These are phyloP conservation scores for Drosophila mimetica DNA, from an alignment of 2,888 invertebrate genomes.

Conservation along the genomic window DNA sequence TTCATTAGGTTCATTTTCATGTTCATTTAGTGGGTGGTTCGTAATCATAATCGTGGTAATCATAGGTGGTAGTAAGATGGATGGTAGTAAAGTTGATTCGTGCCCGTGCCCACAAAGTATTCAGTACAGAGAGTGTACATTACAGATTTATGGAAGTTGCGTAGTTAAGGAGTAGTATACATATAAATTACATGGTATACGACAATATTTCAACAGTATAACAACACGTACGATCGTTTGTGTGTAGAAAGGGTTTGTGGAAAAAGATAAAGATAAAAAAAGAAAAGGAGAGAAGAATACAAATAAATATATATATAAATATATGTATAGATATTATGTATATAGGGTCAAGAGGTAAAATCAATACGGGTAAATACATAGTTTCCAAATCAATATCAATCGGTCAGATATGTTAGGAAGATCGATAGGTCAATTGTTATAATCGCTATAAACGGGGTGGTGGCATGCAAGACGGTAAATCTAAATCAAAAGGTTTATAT, in stretches of 20 bases:
- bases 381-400: constrained; percentile 6
- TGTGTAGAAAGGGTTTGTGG: constrained; percentile 3
- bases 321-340: constrained; percentile 7
- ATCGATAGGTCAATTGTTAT: constrained; percentile 2
- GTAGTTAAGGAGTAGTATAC: constrained; percentile 20
- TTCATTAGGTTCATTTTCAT: constrained; percentile 4
- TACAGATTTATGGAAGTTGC: constrained; percentile 24
- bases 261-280: constrained; percentile 24
- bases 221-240: constrained; percentile 27
- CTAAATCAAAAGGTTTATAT: constrained; percentile 7
- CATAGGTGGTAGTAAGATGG: constrained; percentile 21
- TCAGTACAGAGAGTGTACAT: constrained; percentile 29
- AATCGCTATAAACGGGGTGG: background rate
- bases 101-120: constrained; percentile 48
- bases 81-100: constrained; percentile 34
- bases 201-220: constrained; percentile 29
- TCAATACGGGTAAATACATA: background rate
- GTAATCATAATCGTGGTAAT: constrained; percentile 11
- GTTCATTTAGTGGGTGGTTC: constrained; percentile 2
- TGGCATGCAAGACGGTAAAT: constrained; percentile 27
- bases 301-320: constrained; percentile 29
- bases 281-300: constrained; percentile 28
- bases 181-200: constrained; percentile 32
- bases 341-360: background rate
- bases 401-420: background rate